Evolutionary conservation across 2,888 invertebrate species (phyloP).

Genomic region (Rhamnusium bicolor): DNA sequence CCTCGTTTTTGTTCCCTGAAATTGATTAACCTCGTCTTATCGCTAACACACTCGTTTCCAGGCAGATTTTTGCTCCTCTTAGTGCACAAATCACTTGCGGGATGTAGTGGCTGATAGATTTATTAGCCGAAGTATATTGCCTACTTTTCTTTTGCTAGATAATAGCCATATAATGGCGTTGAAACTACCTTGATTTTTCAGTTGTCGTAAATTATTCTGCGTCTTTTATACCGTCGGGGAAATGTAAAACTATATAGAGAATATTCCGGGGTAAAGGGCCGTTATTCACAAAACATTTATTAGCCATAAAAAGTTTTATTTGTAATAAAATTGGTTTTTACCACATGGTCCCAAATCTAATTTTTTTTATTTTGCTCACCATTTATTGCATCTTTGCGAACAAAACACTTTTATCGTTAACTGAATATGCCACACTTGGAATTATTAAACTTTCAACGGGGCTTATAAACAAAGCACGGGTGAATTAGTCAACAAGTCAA

Average conservation of each 20-base stretch:
- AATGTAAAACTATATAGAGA: neutral
- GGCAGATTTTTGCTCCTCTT: neutral
- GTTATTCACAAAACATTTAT: neutral
- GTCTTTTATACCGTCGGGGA: neutral
- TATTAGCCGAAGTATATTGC: neutral
- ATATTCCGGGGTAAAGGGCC: neutral
- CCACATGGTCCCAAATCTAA: too few species aligned
- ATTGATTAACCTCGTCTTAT: conserved; percentile 37
- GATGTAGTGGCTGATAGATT: neutral
- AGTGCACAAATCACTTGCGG: neutral
- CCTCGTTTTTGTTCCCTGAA: conserved; percentile 19
- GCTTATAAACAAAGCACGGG: too few species aligned
- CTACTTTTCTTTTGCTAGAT: neutral
- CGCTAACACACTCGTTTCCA: conserved; percentile 22
- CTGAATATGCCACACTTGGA: too few species aligned
- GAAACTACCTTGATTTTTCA: neutral
- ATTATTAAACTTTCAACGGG: too few species aligned
- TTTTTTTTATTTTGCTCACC: too few species aligned
- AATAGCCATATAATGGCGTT: neutral
- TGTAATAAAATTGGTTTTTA: too few species aligned
- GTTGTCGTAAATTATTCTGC: neutral
- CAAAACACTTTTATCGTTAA: too few species aligned
- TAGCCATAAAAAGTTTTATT: neutral
- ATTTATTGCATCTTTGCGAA: too few species aligned
- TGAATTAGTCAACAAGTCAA: too few species aligned